A percentile compares a stretch with the other conserved stretches of the same genome.
phyloP scores from a whole-genome alignment of 2,888 invertebrate genomes.

The Chrysolina haemoptera region DNA sequence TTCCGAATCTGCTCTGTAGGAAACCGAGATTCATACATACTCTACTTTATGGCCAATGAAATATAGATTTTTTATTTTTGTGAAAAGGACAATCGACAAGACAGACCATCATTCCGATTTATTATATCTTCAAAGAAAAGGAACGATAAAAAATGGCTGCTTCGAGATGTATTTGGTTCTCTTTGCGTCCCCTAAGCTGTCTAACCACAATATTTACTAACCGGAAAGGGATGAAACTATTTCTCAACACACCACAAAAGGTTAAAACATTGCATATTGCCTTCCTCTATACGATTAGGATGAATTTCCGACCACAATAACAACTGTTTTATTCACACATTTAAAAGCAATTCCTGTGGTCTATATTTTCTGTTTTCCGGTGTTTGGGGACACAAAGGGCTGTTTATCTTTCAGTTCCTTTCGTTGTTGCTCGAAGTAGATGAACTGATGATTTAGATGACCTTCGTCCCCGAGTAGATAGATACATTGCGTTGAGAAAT shows the following conservation, averaged over 20 bases:
- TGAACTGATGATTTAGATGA: background rate
- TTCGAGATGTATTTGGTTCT: constrained; percentile 55
- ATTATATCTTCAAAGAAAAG: constrained; percentile 56
- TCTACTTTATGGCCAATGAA: constrained; percentile 36
- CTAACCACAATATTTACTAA: constrained; percentile 57
- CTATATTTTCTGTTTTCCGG: constrained; percentile 14
- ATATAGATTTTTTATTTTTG: constrained; percentile 46
- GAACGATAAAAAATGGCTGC: constrained; percentile 55
- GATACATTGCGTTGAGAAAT: too few relatives aligned
- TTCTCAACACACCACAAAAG: constrained; percentile 49
- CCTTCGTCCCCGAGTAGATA: too few relatives aligned
- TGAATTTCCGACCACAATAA: constrained; percentile 38
- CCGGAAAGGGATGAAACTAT: constrained; percentile 54
- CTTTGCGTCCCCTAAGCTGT: constrained; percentile 53
- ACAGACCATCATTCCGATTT: constrained; percentile 57
- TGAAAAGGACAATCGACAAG: constrained; percentile 54
- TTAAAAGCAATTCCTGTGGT: constrained; percentile 33
- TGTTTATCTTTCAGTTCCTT: constrained; percentile 8
- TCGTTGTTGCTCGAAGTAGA: background rate
- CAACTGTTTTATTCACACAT: constrained; percentile 40
- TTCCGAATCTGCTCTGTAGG: background rate
- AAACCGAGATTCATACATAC: constrained; percentile 26
- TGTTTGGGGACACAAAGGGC: constrained; percentile 19
- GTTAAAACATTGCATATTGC: constrained; percentile 53
- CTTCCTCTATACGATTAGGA: constrained; percentile 43